Percentiles rank a stretch among this genome's conserved stretches.
These are phyloP conservation scores for Philopotamus ludificatus DNA, from an alignment of 1,140 invertebrate species.

Conservation along the genomic window DNA sequence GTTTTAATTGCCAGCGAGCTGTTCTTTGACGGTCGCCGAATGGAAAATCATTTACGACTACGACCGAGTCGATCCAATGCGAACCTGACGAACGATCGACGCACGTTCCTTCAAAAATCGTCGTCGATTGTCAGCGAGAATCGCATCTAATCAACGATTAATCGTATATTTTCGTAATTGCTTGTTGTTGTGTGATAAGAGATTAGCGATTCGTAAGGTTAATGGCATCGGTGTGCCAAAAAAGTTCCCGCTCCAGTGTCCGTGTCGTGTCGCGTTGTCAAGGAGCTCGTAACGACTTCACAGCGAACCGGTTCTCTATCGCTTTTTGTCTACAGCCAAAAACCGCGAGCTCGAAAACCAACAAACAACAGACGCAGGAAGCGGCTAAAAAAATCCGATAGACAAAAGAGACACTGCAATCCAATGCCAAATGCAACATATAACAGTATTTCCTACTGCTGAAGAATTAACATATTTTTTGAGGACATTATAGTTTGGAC, in stretches of 20 bases:
- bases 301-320: slow-evolving; percentile 34
- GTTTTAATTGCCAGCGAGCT: slow-evolving; percentile 18
- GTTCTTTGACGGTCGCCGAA: neutral
- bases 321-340: slow-evolving; percentile 28
- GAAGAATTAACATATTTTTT: too few relatives aligned
- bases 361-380: slow-evolving; percentile 27
- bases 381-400: neutral
- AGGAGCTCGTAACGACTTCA: slow-evolving; percentile 40
- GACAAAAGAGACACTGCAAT: neutral
- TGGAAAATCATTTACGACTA: too few relatives aligned
- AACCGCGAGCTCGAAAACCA: slow-evolving; percentile 32
- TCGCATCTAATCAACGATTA: neutral
- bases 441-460: too few relatives aligned
- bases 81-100: too few relatives aligned
- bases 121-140: neutral
- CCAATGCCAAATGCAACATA: too few relatives aligned
- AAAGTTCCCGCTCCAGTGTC: slow-evolving; percentile 25
- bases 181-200: too few relatives aligned
- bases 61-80: too few relatives aligned
- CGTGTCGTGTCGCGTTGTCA: slow-evolving; percentile 17
- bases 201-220: too few relatives aligned
- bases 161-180: too few relatives aligned
- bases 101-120: too few relatives aligned
- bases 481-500: too few relatives aligned
- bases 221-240: slow-evolving; percentile 22